Evolutionary conservation across 2,888 invertebrate genomes (phyloP).

Genomic region (Oscheius sp.): DNA sequence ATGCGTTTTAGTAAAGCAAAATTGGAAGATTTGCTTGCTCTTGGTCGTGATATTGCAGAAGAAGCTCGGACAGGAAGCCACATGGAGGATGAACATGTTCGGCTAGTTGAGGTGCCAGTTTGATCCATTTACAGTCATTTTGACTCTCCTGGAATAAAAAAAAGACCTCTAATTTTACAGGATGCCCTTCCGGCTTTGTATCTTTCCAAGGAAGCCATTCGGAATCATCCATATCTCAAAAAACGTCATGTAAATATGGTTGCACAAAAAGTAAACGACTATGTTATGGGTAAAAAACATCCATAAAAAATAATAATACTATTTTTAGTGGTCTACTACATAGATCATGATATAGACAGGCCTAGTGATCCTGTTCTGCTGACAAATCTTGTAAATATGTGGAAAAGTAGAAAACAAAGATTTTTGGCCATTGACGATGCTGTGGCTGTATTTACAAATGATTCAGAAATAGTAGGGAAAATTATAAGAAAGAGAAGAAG

Average conservation of each 20-base stretch:
- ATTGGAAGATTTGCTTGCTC: not conserved
- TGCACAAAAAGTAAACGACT: not conserved
- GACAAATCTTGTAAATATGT: not conserved
- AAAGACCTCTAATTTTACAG: not conserved
- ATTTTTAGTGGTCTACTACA: no score
- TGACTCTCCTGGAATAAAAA: not conserved
- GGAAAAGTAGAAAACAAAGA: conserved; percentile 12
- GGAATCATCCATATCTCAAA: not conserved
- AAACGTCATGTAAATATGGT: not conserved
- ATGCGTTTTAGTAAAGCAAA: not conserved
- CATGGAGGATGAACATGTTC: not conserved
- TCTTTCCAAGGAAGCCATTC: conserved; percentile 7
- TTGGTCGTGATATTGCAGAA: not conserved
- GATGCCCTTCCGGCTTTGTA: not conserved
- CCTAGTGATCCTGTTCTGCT: not conserved
- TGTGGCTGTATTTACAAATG: not conserved
- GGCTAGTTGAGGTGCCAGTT: not conserved
- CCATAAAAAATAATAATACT: not conserved
- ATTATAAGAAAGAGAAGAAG: not conserved
- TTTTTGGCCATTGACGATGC: not conserved
- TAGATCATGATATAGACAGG: no score
- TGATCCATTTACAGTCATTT: not conserved
- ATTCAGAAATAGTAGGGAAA: not conserved
- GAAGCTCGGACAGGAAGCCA: not conserved
- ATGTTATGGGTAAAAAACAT: conserved; percentile 4